Evolutionary conservation across 2,888 invertebrate species (phyloP).

Genomic region (Psylliodes chrysocephalus): DNA sequence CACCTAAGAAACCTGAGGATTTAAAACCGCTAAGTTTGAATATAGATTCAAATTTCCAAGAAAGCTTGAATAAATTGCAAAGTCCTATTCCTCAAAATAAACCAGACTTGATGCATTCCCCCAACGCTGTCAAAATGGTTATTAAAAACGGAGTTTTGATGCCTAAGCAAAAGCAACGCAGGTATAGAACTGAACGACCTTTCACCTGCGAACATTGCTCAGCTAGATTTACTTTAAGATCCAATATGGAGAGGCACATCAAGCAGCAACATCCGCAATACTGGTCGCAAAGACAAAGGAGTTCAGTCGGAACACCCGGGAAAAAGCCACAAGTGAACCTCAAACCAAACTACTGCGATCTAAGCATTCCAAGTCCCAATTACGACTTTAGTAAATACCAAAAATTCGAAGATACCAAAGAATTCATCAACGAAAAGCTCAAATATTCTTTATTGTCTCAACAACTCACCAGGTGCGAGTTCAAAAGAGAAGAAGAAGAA

Average conservation of each 20-base stretch:
- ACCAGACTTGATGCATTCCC: slow-evolving; percentile 67
- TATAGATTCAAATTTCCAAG: slow-evolving; percentile 54
- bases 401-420: slow-evolving; percentile 54
- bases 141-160: slow-evolving; percentile 90
- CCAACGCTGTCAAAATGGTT: slow-evolving; percentile 85
- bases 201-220: slow-evolving; percentile 92
- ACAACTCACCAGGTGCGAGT: slow-evolving; percentile 66
- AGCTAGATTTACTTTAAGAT: slow-evolving; percentile 89
- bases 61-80: slow-evolving; percentile 54
- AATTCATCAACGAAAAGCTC: slow-evolving; percentile 72
- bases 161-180: slow-evolving; percentile 91
- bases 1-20: slow-evolving; percentile 62
- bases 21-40: slow-evolving; percentile 66
- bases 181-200: slow-evolving; percentile 90
- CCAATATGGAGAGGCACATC: slow-evolving; percentile 94
- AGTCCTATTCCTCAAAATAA: slow-evolving; percentile 64
- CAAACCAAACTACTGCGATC: slow-evolving; percentile 55
- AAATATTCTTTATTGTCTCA: slow-evolving; percentile 83
- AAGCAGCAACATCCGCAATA: slow-evolving; percentile 93
- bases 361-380: slow-evolving; percentile 55
- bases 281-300: slow-evolving; percentile 83
- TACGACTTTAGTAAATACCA: slow-evolving; percentile 56
- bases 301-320: slow-evolving; percentile 67
- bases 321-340: slow-evolving; percentile 62
- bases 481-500: slow-evolving; percentile 69